Percentiles rank a stretch among this genome's conserved stretches.
These are phyloP conservation scores for Fregetta grallaria DNA, from an alignment of 2,113 vertebrate genomes.

Conservation along the genomic window DNA sequence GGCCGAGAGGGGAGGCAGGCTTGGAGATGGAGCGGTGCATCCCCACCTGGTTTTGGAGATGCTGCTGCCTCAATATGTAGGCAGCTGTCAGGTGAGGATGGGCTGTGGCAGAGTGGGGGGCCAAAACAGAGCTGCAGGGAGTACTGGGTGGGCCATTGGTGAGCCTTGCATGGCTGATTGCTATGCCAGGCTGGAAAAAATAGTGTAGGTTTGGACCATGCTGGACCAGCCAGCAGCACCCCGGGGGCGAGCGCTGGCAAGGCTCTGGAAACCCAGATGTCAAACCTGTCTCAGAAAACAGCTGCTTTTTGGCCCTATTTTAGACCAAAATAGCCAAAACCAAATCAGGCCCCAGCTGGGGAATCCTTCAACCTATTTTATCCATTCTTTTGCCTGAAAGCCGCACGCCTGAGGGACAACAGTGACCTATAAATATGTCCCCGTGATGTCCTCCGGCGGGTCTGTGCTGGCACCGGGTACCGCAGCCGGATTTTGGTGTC, in stretches of 20 bases:
- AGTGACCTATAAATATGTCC: background rate
- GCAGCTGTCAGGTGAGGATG: no score
- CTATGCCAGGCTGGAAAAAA: background rate
- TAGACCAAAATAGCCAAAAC: background rate
- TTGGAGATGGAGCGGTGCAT: no score
- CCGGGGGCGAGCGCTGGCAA: background rate
- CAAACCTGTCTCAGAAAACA: background rate
- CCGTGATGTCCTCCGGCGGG: fast-evolving
- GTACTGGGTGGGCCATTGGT: background rate
- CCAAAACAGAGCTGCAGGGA: background rate
- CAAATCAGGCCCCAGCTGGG: background rate
- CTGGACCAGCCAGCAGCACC: background rate
- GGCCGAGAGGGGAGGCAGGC: background rate
- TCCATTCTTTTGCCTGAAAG: background rate
- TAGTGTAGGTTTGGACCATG: fast-evolving
- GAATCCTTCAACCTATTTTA: background rate
- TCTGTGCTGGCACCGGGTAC: fast-evolving
- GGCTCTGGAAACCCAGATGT: background rate
- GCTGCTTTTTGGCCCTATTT: background rate
- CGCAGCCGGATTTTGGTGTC: fast-evolving
- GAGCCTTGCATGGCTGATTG: background rate
- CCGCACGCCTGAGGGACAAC: background rate
- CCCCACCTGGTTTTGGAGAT: background rate
- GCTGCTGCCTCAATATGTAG: no score
- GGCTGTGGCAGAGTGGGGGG: background rate